phyloP scores from a whole-genome alignment of 2,888 invertebrate species.

The Carabus problematicus region DNA sequence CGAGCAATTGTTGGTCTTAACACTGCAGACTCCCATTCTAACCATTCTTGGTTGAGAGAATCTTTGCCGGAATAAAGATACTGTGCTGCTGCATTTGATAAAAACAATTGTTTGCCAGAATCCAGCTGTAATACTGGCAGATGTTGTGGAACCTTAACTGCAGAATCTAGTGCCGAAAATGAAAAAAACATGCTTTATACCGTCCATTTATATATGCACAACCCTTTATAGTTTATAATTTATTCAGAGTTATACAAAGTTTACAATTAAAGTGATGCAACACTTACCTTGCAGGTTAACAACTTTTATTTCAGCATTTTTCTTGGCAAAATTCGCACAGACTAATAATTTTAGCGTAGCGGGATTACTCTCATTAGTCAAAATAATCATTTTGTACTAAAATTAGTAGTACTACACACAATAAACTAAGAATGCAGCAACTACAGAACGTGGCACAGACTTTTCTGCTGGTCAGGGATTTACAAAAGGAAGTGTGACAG shows the following conservation, averaged over 20 bases:
- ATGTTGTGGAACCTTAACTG: constrained; percentile 64
- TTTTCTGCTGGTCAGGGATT: constrained; percentile 17
- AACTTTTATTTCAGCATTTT: constrained; percentile 65
- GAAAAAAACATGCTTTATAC: constrained; percentile 42
- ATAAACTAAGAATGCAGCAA: neutral
- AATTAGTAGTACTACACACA: neutral
- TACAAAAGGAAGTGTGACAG: constrained; percentile 21
- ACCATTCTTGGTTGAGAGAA: constrained; percentile 62
- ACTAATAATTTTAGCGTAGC: constrained; percentile 76
- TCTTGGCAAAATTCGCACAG: constrained; percentile 71
- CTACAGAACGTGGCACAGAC: constrained; percentile 22
- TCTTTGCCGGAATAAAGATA: constrained; percentile 66
- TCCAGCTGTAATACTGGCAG: constrained; percentile 73
- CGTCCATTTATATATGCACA: too few relatives aligned
- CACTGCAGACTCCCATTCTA: constrained; percentile 71
- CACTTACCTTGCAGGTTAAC: constrained; percentile 69
- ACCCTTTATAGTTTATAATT: too few relatives aligned
- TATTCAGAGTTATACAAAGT: neutral
- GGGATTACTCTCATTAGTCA: constrained; percentile 80
- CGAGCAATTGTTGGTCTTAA: constrained; percentile 66
- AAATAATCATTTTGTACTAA: constrained; percentile 69
- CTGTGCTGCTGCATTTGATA: constrained; percentile 73
- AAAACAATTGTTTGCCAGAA: constrained; percentile 70
- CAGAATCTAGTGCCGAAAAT: constrained; percentile 55
- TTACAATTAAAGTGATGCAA: constrained; percentile 3